phyloP scores from a whole-genome alignment of 2,888 invertebrate genomes.

The Bugula neritina region DNA sequence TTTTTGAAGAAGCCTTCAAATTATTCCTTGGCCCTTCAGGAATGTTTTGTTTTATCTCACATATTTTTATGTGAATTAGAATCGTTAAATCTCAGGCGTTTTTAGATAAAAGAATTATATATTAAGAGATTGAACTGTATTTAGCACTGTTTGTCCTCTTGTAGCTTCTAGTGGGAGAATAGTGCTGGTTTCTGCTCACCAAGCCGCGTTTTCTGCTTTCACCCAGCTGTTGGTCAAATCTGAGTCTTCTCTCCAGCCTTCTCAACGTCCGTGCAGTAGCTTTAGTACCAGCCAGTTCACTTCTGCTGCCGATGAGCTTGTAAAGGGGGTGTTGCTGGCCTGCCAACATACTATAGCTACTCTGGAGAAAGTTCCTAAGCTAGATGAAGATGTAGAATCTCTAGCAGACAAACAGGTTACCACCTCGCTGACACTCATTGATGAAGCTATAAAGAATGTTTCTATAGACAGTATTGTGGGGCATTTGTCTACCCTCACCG shows the following conservation, averaged over 20 bases:
- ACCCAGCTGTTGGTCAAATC: not conserved
- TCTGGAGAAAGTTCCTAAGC: not conserved
- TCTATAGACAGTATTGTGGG: not conserved
- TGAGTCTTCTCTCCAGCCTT: not conserved
- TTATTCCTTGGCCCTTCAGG: too few species aligned
- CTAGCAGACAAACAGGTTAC: not conserved
- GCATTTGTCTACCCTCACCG: not conserved
- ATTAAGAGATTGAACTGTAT: too few species aligned
- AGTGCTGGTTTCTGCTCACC: not conserved
- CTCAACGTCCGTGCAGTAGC: not conserved
- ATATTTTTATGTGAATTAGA: too few species aligned
- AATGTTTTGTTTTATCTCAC: too few species aligned
- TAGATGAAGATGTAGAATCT: not conserved
- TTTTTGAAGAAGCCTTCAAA: too few species aligned
- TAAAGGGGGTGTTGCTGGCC: slow-evolving; percentile 1
- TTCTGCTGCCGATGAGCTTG: not conserved
- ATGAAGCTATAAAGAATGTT: not conserved
- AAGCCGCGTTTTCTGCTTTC: not conserved
- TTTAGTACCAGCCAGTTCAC: slow-evolving; percentile 1
- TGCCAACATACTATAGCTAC: slow-evolving; percentile 15
- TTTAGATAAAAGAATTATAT: too few species aligned
- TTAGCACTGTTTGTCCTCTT: too few species aligned
- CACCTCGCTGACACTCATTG: not conserved
- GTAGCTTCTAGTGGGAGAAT: not conserved
- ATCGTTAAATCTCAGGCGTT: too few species aligned